Conservation (phyloP, 2,888 invertebrate genomes). For the Drosophila maculinotata region DNA sequence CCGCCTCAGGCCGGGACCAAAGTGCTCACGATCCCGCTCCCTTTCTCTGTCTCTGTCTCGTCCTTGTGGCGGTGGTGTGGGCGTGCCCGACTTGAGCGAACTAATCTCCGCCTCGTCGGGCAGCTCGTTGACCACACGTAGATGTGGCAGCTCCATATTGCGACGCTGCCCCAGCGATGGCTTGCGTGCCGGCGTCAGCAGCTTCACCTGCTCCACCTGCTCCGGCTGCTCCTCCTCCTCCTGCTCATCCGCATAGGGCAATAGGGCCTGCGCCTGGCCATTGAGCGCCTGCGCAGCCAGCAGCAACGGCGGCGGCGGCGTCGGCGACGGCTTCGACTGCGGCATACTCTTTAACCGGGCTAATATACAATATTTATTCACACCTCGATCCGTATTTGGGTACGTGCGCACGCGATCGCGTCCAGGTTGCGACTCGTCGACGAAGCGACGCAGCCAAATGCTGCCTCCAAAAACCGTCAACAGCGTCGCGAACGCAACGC, state of each 20-base stretch:
- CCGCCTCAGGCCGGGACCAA: slow-evolving; percentile 86
- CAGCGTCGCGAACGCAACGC: too few relatives aligned
- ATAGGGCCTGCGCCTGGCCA: slow-evolving; percentile 31
- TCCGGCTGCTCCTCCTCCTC: slow-evolving; percentile 1
- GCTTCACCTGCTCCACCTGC: not conserved
- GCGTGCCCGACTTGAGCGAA: slow-evolving; percentile 5
- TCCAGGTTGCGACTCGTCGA: slow-evolving; percentile 50
- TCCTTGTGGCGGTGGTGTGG: not conserved
- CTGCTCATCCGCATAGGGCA: slow-evolving; percentile 64
- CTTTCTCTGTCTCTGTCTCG: slow-evolving; percentile 10
- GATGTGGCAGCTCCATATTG: slow-evolving; percentile 60
- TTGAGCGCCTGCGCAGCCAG: slow-evolving; percentile 60
- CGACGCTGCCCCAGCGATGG: slow-evolving; percentile 56
- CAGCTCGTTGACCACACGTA: slow-evolving; percentile 62
- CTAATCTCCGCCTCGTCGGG: slow-evolving; percentile 12
- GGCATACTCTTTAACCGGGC: slow-evolving; percentile 33
- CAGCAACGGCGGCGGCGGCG: slow-evolving; percentile 8
- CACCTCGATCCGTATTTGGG: slow-evolving; percentile 1
- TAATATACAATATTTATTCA: not conserved
- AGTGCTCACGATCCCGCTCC: slow-evolving; percentile 36
- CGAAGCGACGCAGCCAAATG: slow-evolving; percentile 12
- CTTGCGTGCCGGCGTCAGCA: slow-evolving; percentile 15
- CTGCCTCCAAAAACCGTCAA: slow-evolving; percentile 25
- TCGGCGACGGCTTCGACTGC: slow-evolving; percentile 3
- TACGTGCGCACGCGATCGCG: slow-evolving; percentile 53